Base-by-base conservation (phyloP, 2,888 invertebrate species). In the Hypomecis punctinalis region DNA sequence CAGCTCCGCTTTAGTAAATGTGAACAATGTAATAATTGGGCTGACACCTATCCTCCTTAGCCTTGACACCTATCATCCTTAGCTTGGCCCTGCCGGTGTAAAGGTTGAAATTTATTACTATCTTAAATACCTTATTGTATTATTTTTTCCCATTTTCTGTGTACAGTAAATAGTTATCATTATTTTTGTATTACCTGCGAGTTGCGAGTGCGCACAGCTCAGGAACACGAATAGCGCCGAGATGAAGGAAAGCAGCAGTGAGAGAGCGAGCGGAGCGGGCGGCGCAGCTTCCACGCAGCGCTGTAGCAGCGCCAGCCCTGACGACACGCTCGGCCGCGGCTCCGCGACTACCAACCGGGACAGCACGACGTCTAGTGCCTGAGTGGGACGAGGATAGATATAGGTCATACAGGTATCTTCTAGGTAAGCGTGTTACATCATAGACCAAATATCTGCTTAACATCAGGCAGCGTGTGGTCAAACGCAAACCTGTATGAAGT, bases 211-310 rank as follows among this genome's bases (percentile, higher is more conserved):
- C 0, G 97, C 96, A 94, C 97, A 97, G 79, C 97, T 97, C 33
- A 98, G 94, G 90, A 98, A 98, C 37, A 98, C 97, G 84, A 98
- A 98, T 2, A 98, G 94, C 0, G 98, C 97, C 1, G 98, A 98
- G 72, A 98, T 96, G 88, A 98, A 97, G 0, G 98, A 98, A n/a
- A 99, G 91, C 61, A 98, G 88, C 55, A 96, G 95, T 0, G 98
- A 98, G 35, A 97, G 91, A 57, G 98, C 94, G 68, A 97, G 92
- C 0, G 98, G 97, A 88, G 98, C 97, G 61, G 93, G 94, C 0
- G 97, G 97, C 63, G 96, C 94, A 79, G 96, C 95, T 39, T 94
- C 94, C 61, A 98, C 93, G 81, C 97, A 97, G 73, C 96, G 93
- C 84, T 97, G 96, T 63, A 98, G 91, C 57, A 98, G 91, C 66